phyloP scores from a whole-genome alignment of 1,140 invertebrate species.

The Apis florea region DNA sequence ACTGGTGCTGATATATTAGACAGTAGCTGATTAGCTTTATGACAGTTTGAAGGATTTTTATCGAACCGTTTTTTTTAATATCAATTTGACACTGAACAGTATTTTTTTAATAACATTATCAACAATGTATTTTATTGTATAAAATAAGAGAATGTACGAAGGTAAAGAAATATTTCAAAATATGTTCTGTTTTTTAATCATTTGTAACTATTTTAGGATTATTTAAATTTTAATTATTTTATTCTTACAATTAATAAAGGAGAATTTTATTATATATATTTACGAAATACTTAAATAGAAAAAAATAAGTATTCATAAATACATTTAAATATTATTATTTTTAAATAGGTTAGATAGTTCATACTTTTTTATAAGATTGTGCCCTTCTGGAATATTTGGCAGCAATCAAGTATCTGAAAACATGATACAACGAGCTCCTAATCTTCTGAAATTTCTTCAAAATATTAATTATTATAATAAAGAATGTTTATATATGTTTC shows the following conservation, averaged over 20 bases:
- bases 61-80: background rate
- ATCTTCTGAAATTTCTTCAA: conserved; percentile 67
- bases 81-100: background rate
- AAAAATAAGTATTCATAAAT: background rate
- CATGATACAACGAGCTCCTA: conserved; percentile 75
- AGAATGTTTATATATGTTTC: conserved; percentile 69
- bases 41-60: conserved; percentile 9
- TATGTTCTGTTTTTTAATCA: background rate
- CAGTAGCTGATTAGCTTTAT: conserved; percentile 7
- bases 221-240: background rate
- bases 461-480: conserved; percentile 63
- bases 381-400: background rate
- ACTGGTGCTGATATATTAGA: background rate
- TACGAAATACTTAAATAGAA: background rate
- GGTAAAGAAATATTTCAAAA: conserved; percentile 7
- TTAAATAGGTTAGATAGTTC: conserved; percentile 40
- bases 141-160: conserved; percentile 14
- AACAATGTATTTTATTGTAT: conserved; percentile 25
- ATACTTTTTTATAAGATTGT: background rate
- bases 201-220: background rate
- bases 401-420: conserved; percentile 16
- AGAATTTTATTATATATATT: background rate
- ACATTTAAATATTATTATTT: background rate
- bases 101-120: background rate
- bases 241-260: background rate